phyloP scores from a whole-genome alignment of 2,113 vertebrate species.

The Lethenteron camtschaticum region DNA sequence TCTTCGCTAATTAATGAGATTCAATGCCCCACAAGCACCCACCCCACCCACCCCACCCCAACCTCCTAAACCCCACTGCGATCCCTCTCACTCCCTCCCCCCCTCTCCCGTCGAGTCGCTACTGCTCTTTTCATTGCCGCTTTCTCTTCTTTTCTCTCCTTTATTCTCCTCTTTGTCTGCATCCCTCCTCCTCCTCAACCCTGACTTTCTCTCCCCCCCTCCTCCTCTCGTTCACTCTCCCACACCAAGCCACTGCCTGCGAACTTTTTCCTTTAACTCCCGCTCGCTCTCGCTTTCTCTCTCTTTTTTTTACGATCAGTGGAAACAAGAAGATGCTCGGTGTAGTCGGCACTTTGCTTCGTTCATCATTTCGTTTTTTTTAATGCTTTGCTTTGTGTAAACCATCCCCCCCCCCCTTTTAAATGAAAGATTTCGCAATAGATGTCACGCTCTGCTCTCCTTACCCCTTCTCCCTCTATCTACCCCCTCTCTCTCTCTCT shows the following conservation, averaged over 20 bases:
- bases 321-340: no score
- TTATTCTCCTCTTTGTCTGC: neutral
- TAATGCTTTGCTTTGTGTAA: no score
- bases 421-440: no score
- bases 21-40: neutral
- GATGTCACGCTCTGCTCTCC: no score
- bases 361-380: no score
- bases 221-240: neutral
- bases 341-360: no score
- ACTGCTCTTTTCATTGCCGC: no score
- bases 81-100: neutral
- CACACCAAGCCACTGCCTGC: neutral
- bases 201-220: neutral
- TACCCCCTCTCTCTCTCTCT: no score
- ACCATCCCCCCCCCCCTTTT: no score
- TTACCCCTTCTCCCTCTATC: no score
- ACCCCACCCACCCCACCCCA: neutral
- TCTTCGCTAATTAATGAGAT: conserved; percentile 4
- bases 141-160: neutral
- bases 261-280: neutral
- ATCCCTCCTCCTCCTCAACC: neutral
- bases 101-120: no score
- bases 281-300: neutral
- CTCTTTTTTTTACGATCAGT: no score
- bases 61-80: neutral